These are phyloP conservation scores for Hymenopus coronatus DNA, from an alignment of 2,888 invertebrate species.

Conservation along the genomic window DNA sequence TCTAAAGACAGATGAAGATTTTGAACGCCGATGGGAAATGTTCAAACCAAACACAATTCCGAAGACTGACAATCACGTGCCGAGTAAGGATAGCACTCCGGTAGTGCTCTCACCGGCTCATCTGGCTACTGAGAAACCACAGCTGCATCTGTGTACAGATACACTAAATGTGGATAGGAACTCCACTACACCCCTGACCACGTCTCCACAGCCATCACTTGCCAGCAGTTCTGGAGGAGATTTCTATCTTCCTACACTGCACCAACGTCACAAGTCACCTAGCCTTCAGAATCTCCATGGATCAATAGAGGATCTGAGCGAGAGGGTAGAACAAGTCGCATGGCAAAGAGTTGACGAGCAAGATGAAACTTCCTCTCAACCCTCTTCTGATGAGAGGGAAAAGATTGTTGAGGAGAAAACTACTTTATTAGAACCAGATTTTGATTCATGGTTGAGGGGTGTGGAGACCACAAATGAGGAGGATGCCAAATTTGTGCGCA, in stretches of 20 bases:
- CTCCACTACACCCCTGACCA: slow-evolving; percentile 31
- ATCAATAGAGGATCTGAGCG: slow-evolving; percentile 59
- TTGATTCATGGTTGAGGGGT: slow-evolving; percentile 61
- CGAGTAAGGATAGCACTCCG: neutral
- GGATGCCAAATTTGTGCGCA: slow-evolving; percentile 58
- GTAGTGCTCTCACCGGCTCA: neutral
- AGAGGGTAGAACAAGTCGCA: slow-evolving; percentile 2
- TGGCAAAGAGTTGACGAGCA: neutral
- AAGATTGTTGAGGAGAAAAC: neutral
- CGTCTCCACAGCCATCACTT: slow-evolving; percentile 40
- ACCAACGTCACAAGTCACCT: slow-evolving; percentile 33
- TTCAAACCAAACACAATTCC: slow-evolving; percentile 62
- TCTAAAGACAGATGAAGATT: slow-evolving; percentile 53
- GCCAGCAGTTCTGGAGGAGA: slow-evolving; percentile 39
- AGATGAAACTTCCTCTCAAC: neutral
- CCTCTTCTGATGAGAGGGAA: neutral
- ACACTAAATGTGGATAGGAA: neutral
- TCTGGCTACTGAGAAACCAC: neutral
- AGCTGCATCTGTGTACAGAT: neutral
- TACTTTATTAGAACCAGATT: slow-evolving; percentile 35
- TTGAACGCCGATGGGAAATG: slow-evolving; percentile 71
- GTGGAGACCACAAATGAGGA: slow-evolving; percentile 58
- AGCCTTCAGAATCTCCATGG: slow-evolving; percentile 64
- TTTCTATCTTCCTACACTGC: slow-evolving; percentile 34
- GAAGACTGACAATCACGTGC: slow-evolving; percentile 51